Base-by-base conservation (phyloP, 2,888 invertebrate species). In the Rugalucina vietnamica region DNA sequence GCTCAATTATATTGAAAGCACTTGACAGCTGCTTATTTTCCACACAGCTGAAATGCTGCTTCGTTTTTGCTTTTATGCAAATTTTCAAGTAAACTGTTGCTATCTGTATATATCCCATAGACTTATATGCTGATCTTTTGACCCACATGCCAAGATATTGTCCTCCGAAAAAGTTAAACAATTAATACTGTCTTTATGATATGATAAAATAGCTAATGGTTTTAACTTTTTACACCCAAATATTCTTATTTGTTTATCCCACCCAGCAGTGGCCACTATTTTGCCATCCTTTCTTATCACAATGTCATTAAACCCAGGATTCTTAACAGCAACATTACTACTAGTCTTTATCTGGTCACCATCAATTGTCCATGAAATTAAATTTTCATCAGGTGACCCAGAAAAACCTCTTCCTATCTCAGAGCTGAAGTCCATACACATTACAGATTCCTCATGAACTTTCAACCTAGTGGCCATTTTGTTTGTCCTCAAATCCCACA, bases 101-200 rank as follows among this genome's bases (percentile, higher is more conserved):
- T 60, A 87, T 83, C 88, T 92, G 81, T 93, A 94, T 5, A 94
- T 82, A 85, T 93, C 90, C 93, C 94, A 94, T 27, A 94, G 79
- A 81, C 91, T 91, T 43, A 94, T 92, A 27, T 89, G 86, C 4
- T 88, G 84, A 82, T 94, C 94, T 79, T 93, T 92, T 27, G 93
- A 92, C 1, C 93, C 94, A 82, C 90, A 91, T 8, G 93, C 93
- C 27, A 94, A 81, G 8, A 88, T 69, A 70, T 91, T 88, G 49
- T 91, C 88, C 18, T 73, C 50, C n/a, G 91, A 89, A 85, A 93
- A 94, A 14, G 89, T 83, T 21, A 92, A 43, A 88, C 92, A 91
- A 71, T 92, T 90, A 29, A 93, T 89, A 86, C 91, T 92, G 24
- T 90, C 90, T 79, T 88, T 91, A 79, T 94, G 94, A 65, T 90